These are phyloP conservation scores for Cantharis rustica DNA, from an alignment of 2,888 invertebrate species.

Conservation along the genomic window DNA sequence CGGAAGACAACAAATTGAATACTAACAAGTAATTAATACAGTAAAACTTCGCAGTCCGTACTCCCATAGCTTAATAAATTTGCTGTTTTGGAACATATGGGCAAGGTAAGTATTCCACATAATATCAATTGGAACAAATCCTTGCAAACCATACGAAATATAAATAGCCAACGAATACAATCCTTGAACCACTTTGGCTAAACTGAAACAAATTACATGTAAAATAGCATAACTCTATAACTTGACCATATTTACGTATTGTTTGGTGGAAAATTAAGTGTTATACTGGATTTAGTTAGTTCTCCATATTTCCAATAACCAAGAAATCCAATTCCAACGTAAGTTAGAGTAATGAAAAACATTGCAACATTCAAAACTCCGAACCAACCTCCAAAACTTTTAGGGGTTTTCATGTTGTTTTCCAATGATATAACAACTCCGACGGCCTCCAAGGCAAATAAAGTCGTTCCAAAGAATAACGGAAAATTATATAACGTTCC, in stretches of 20 bases:
- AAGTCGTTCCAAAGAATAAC: conserved; percentile 93
- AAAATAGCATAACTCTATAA: not conserved
- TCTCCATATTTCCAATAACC: conserved; percentile 84
- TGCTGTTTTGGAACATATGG: conserved; percentile 45
- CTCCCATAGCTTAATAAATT: conserved; percentile 46
- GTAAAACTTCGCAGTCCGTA: conserved; percentile 51
- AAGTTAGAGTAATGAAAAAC: conserved; percentile 75
- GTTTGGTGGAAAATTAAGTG: conserved; percentile 74
- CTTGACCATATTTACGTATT: conserved; percentile 57
- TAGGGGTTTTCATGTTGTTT: conserved; percentile 86
- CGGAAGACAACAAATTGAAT: not conserved
- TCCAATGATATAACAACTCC: conserved; percentile 88
- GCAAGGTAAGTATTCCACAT: conserved; percentile 64
- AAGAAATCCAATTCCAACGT: conserved; percentile 79
- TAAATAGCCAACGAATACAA: conserved; percentile 74
- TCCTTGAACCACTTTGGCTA: conserved; percentile 67
- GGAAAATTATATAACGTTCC: conserved; percentile 76
- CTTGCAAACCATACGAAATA: conserved; percentile 84
- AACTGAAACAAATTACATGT: conserved; percentile 53
- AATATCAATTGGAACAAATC: conserved; percentile 86
- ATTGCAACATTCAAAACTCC: conserved; percentile 87
- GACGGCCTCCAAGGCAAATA: conserved; percentile 96
- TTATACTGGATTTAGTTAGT: conserved; percentile 73
- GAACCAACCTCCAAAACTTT: conserved; percentile 73
- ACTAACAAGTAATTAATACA: conserved; percentile 56